phyloP scores from a whole-genome alignment of 2,888 invertebrate species.

The Branchellion lobata region DNA sequence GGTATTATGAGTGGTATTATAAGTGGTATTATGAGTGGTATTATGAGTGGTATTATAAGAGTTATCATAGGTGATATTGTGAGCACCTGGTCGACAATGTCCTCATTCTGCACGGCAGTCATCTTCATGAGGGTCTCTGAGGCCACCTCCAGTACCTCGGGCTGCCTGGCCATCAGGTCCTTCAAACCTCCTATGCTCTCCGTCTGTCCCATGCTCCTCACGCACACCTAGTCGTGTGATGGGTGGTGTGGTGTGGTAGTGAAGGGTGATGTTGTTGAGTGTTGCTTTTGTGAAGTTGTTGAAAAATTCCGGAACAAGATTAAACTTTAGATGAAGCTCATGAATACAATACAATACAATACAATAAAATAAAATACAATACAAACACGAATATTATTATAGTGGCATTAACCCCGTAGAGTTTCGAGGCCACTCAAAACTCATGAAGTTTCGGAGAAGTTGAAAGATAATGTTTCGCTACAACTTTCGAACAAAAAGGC shows the following conservation, averaged over 20 bases:
- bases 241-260: neutral
- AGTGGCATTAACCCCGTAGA: no score
- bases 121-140: conserved; percentile 85
- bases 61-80: no score
- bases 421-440: no score
- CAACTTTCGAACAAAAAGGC: conserved; percentile 53
- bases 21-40: no score
- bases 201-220: conserved; percentile 68
- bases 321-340: neutral
- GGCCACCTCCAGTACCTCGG: conserved; percentile 78
- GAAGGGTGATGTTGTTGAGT: no score
- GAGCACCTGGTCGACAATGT: conserved; percentile 69
- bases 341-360: neutral
- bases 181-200: conserved; percentile 87
- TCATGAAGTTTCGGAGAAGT: no score
- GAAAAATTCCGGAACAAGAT: no score
- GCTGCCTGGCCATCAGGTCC: conserved; percentile 79
- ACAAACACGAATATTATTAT: neutral
- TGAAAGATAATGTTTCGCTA: conserved; percentile 70
- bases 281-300: no score
- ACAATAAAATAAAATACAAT: neutral
- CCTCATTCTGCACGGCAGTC: conserved; percentile 74
- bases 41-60: no score
- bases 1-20: no score
- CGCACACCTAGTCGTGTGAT: conserved; percentile 66